These are phyloP conservation scores for Eubasilissa splendida DNA, from an alignment of 2,888 invertebrate species.

Conservation along the genomic window DNA sequence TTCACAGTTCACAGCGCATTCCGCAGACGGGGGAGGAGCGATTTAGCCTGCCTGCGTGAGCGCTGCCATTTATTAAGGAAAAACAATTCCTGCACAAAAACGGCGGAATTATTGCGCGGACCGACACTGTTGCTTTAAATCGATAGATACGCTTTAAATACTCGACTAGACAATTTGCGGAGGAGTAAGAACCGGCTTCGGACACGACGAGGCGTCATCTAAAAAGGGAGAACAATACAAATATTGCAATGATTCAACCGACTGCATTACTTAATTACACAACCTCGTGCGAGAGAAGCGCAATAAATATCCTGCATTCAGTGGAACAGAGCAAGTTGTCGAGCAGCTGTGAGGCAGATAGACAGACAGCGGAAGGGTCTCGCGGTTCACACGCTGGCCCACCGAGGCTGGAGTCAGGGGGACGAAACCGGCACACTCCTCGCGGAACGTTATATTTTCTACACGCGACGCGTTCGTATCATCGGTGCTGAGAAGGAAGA, in stretches of 20 bases:
- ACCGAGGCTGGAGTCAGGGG: not conserved
- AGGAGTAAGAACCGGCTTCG: no score
- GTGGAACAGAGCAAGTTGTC: not conserved
- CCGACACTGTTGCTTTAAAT: not conserved
- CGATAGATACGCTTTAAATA: no score
- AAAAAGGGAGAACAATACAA: no score
- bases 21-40: conserved; percentile 19
- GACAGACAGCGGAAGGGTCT: not conserved
- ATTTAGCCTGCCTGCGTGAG: conserved; percentile 22
- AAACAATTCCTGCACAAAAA: conserved; percentile 6
- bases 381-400: conserved; percentile 6
- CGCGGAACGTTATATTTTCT: not conserved
- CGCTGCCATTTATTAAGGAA: conserved; percentile 22
- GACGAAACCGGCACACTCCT: not conserved
- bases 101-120: not conserved
- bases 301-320: not conserved
- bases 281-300: no score
- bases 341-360: not conserved
- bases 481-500: no score
- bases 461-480: no score
- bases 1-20: conserved; percentile 6
- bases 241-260: no score
- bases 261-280: no score
- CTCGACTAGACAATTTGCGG: no score
- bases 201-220: no score